Conservation (phyloP, 2,797 vertebrate species). For the Harpagifer antarcticus region DNA sequence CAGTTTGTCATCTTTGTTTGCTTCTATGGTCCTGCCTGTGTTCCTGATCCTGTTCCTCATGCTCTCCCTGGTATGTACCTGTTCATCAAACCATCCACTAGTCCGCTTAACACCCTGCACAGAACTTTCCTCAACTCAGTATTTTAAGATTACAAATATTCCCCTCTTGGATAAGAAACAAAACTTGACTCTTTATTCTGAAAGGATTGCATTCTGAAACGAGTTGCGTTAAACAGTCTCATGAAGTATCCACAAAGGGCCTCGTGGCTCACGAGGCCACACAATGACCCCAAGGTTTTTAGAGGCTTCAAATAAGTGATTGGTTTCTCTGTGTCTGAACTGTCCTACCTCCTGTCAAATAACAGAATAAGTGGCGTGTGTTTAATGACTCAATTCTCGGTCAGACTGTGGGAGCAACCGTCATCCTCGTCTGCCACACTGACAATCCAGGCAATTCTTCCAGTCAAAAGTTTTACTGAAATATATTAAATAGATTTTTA, state of each 20-base stretch:
- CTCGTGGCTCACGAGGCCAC: not conserved
- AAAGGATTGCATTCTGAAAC: constrained; percentile 18
- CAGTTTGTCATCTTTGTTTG: too few relatives aligned
- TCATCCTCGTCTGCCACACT: not conserved
- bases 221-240: not conserved
- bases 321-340: not conserved
- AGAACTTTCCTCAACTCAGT: constrained; percentile 6
- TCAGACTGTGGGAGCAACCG: not conserved
- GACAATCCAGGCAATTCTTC: constrained; percentile 1
- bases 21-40: too few relatives aligned
- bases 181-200: not conserved
- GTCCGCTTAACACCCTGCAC: not conserved
- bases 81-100: not conserved
- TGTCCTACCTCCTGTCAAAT: constrained; percentile 6
- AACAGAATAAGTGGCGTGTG: not conserved
- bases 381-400: constrained; percentile 9
- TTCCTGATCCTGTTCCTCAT: too few relatives aligned
- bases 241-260: constrained; percentile 6
- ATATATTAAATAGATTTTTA: not conserved
- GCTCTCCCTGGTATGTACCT: too few relatives aligned
- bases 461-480: not conserved
- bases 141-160: constrained; percentile 21
- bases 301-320: not conserved
- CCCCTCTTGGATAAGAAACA: not conserved
- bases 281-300: not conserved